Evolutionary conservation across 2,113 vertebrate species (phyloP), one percentile per base, ranked within the genome.

Genomic region (Pterophyllum scalare): DNA sequence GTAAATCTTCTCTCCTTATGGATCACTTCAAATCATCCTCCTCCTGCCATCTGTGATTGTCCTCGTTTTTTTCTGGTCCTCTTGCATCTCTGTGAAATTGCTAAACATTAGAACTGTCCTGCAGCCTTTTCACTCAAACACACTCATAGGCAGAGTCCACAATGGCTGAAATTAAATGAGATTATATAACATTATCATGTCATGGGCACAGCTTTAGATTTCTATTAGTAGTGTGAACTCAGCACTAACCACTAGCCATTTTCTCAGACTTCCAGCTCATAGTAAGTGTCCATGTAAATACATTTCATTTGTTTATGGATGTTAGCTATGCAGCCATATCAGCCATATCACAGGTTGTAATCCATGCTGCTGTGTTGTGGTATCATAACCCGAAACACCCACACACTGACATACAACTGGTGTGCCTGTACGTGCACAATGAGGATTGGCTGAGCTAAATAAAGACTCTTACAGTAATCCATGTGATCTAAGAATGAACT

Each of bases 391-490:
- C 24, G 77, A 88, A 76, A 81, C 83, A 74, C 46, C 79, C 87
- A 78, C 82, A 75, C 83, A 58, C 22, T 72, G 64, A 62, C 74
- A 84, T 52, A 62, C 62, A 49, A 59, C 60, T 61, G 17, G 65
- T 86, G 70, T 84, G 72, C 58, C 26, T 76, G 61, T 84, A 7
- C 46, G 59, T 40, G 77, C 88, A 40, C 91, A 91, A 94, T 91
- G 84, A 93, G 91, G 94, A 94, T 95, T 93, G 90, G 75, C 92
- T 64, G 86, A 84, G 90, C 91, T 94, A 94, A 92, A 93, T 92
- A 93, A 94, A 94, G 92, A 90, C 90, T 92, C 90, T 92, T 91
- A 93, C n/a, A 38, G 86, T 95, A 95, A 95, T 95, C 94, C 91
- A 90, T 59, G 56, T 33, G 61, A 19, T 90, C 81, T 88, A 91